Conservation (phyloP, 1,140 invertebrate species). For the Drosophila murphyi region DNA sequence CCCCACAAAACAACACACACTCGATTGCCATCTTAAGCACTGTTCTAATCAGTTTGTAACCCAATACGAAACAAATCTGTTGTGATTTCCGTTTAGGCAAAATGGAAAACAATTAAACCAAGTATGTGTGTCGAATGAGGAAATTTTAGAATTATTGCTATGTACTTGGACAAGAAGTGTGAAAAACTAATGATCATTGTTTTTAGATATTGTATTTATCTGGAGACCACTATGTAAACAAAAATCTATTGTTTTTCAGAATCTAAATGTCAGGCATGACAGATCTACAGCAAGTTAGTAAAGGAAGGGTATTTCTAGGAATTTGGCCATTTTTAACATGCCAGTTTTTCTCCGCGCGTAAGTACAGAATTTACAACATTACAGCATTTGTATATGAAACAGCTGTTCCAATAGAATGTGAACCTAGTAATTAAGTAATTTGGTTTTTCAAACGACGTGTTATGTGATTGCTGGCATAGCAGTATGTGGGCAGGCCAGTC, state of each 20-base stretch:
- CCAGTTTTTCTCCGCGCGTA: neutral
- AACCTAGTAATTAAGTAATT: slow-evolving; percentile 7
- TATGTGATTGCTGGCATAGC: slow-evolving; percentile 10
- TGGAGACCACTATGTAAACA: no score
- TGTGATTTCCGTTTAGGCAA: slow-evolving; percentile 33
- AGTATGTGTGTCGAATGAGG: no score
- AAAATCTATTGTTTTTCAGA: no score
- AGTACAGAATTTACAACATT: neutral
- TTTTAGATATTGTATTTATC: no score
- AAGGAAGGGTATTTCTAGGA: no score
- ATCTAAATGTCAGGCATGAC: no score
- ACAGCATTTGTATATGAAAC: neutral
- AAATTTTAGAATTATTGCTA: no score
- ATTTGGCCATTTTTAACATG: neutral
- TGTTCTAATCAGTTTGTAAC: slow-evolving; percentile 17
- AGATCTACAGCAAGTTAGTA: no score
- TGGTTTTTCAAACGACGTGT: slow-evolving; percentile 1
- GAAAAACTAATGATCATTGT: no score
- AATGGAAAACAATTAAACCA: neutral
- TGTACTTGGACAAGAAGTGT: no score
- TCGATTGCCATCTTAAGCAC: slow-evolving; percentile 34
- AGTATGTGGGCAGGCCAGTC: slow-evolving; percentile 35
- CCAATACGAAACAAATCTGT: slow-evolving; percentile 38
- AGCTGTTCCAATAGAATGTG: slow-evolving; percentile 11
- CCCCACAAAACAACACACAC: neutral